Evolutionary conservation across 2,113 vertebrate species (phyloP).

Genomic region (Syrmaticus mikado): DNA sequence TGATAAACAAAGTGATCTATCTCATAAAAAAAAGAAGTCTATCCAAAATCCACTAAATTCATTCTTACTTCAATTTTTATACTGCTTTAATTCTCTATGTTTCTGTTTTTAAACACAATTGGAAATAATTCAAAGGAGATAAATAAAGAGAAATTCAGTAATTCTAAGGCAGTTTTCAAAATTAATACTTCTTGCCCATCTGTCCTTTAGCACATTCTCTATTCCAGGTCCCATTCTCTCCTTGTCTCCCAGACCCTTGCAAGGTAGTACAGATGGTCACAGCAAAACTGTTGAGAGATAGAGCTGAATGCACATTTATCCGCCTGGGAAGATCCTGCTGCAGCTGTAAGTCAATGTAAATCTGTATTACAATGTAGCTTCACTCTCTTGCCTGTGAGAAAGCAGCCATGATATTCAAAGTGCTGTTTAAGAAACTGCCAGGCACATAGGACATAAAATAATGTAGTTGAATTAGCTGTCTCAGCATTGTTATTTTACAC

Average conservation of each 20-base stretch:
- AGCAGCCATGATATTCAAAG: background rate
- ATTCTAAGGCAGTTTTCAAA: background rate
- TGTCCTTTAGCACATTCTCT: background rate
- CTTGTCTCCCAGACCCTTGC: background rate
- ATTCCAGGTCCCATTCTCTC: background rate
- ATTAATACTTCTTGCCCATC: background rate
- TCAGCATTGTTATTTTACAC: background rate
- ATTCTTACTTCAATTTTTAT: background rate
- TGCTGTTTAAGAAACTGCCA: conserved; percentile 9
- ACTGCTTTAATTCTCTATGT: background rate
- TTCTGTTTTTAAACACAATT: background rate
- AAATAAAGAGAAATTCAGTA: background rate
- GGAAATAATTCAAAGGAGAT: background rate
- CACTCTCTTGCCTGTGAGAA: background rate
- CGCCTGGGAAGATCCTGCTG: background rate
- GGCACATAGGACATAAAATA: background rate
- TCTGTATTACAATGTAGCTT: background rate
- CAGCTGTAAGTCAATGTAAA: background rate
- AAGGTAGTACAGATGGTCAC: background rate
- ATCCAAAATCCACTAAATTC: background rate
- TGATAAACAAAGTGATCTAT: background rate
- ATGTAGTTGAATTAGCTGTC: background rate
- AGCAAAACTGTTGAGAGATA: background rate
- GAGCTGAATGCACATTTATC: background rate
- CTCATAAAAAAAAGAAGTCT: background rate